phyloP scores from a whole-genome alignment of 2,113 vertebrate species.

The Panthera leo region DNA sequence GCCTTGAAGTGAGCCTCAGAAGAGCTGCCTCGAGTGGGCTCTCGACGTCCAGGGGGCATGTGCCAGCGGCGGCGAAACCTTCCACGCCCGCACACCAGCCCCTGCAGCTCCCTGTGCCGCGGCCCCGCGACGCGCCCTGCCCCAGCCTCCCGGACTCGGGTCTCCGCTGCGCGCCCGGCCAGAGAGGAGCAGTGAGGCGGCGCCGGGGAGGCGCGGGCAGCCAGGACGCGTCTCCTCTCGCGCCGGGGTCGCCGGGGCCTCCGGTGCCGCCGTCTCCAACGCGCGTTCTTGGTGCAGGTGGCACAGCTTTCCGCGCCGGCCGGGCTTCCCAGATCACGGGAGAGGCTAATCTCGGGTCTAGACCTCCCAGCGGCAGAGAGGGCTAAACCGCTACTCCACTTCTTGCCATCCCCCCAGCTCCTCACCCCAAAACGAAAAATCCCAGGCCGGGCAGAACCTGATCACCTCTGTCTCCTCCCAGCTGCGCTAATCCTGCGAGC shows the following conservation, averaged over 20 bases:
- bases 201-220: neutral
- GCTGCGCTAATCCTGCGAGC: constrained; percentile 17
- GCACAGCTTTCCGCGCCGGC: neutral
- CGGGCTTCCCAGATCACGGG: neutral
- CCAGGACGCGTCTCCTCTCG: neutral
- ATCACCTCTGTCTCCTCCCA: constrained; percentile 60
- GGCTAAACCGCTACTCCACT: constrained; percentile 33
- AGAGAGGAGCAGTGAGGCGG: neutral
- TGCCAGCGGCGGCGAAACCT: neutral
- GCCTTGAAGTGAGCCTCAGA: neutral
- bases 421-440: neutral
- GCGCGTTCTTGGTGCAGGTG: constrained; percentile 73
- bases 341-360: neutral
- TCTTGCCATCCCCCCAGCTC: neutral
- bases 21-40: neutral
- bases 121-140: neutral
- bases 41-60: neutral
- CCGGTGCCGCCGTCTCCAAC: neutral
- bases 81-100: neutral
- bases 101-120: neutral
- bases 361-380: neutral
- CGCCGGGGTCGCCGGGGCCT: neutral
- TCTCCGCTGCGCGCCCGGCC: neutral
- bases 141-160: neutral
- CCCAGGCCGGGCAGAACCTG: constrained; percentile 33